Evolutionary conservation across 1,140 invertebrate genomes (phyloP), one percentile per base, ranked within the genome.

Genomic region (Macrobrachium nipponense): DNA sequence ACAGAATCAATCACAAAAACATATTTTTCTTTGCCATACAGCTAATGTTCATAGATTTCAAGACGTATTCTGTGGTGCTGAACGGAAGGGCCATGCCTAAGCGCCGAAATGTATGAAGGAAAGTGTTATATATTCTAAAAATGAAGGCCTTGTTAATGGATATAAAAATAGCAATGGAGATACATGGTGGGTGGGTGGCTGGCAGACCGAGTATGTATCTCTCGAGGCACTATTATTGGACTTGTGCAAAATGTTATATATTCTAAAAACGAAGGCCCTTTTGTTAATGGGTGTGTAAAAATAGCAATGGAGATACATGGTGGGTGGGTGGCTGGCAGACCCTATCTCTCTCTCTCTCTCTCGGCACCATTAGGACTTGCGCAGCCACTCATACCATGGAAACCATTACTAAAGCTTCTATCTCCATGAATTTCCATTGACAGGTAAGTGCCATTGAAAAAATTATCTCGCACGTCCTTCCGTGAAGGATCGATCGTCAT

Each of bases 341-440:
- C 59, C 27, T 61, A 44, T n/a, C 27, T 14, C 43, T 36, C 8
- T 20, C 61, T 61, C 79, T 17, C 72, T 23, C n/a, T 73, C 64
- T 60, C 20, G 51, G n/a, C 60, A 60, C 72, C 82, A 84, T 77
- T 59, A 64, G 70, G 64, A 70, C 77, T 80, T 79, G 83, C 83
- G 83, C 83, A 86, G 83, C 83, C 70, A 80, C 77, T 85, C 83
- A 86, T 86, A 80, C 77, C 83, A 86, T 86, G 83, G 83, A 86
- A 75, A 80, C 83, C 73, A 86, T 86, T 80, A 86, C 83, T 12
- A 51, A 51, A 23, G 61, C 76, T 59, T 17, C 66, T 72, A 73
- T 86, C 77, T 80, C 83, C 83, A 86, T 86, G 83, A 79, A 80
- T 80, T 86, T 80, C 77, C 77, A 86, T 86, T 86, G 77, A 86